Evolutionary conservation across 2,888 invertebrate genomes (phyloP).

Genomic region (Dermolepida albohirtum): DNA sequence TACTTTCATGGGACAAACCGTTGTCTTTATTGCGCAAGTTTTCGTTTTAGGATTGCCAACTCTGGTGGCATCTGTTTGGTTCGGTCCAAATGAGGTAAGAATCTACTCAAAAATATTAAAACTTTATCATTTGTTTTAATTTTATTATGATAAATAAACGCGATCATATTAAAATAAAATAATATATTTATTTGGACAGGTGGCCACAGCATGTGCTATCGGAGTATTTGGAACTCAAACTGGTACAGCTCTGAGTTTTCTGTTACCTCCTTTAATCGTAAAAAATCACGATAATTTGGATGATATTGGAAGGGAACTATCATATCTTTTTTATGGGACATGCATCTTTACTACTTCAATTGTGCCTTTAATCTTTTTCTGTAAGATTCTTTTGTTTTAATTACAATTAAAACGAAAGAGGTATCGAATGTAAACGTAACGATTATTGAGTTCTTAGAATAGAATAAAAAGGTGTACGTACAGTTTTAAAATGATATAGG

Average conservation of each 20-base stretch:
- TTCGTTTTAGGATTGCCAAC: constrained; percentile 94
- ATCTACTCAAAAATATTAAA: neutral
- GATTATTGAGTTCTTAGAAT: too few species aligned
- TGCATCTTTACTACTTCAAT: constrained; percentile 69
- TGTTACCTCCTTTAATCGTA: constrained; percentile 73
- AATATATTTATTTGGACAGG: constrained; percentile 65
- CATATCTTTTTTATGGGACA: constrained; percentile 69
- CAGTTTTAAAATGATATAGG: too few species aligned
- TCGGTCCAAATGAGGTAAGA: constrained; percentile 91
- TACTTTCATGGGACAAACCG: constrained; percentile 87
- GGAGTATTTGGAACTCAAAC: constrained; percentile 81
- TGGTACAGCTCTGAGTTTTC: constrained; percentile 77
- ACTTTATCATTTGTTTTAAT: too few species aligned
- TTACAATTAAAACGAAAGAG: constrained; percentile 42
- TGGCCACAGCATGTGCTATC: constrained; percentile 79
- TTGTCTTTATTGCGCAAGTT: constrained; percentile 65
- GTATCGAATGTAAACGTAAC: too few species aligned
- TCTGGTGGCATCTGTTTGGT: constrained; percentile 94
- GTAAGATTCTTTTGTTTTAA: constrained; percentile 47
- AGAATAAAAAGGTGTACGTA: too few species aligned
- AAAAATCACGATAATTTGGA: constrained; percentile 55
- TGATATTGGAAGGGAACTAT: constrained; percentile 62
- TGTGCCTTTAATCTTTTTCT: constrained; percentile 45
- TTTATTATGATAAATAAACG: too few species aligned
- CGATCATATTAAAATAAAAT: too few species aligned